Conservation (phyloP, 2,113 vertebrate genomes). For the Tachycineta bicolor region DNA sequence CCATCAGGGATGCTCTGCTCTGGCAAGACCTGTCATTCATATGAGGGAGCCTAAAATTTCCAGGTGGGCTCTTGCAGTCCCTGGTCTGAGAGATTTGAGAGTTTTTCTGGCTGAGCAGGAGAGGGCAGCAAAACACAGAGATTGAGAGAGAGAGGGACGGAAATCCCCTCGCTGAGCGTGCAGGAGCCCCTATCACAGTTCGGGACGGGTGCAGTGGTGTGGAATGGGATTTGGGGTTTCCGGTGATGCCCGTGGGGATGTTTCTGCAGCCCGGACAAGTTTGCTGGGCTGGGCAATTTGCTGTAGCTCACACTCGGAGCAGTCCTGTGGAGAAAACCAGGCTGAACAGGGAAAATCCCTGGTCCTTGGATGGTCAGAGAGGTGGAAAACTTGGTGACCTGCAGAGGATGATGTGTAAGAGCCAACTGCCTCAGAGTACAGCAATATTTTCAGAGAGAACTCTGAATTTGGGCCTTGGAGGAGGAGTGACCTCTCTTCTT, state of each 20-base stretch:
- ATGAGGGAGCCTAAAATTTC: neutral
- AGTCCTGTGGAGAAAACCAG: neutral
- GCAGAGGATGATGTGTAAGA: neutral
- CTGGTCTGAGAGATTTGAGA: neutral
- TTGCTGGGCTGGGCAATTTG: neutral
- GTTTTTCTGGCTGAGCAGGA: constrained; percentile 52
- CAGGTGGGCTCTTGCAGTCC: neutral
- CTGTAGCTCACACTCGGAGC: neutral
- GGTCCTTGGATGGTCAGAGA: neutral
- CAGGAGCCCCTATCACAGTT: neutral
- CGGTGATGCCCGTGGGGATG: neutral
- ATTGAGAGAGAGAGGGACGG: neutral
- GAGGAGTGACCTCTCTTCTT: neutral
- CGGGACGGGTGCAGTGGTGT: neutral
- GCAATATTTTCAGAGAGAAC: neutral
- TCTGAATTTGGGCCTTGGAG: neutral
- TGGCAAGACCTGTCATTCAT: neutral
- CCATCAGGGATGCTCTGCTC: neutral
- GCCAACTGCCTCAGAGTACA: neutral
- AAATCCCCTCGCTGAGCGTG: neutral
- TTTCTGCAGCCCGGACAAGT: neutral
- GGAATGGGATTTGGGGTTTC: neutral
- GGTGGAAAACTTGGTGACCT: neutral
- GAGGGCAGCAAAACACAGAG: constrained; percentile 64
- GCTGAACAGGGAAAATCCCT: neutral